phyloP scores from a whole-genome alignment of 2,113 vertebrate species.

The Felis chaus region DNA sequence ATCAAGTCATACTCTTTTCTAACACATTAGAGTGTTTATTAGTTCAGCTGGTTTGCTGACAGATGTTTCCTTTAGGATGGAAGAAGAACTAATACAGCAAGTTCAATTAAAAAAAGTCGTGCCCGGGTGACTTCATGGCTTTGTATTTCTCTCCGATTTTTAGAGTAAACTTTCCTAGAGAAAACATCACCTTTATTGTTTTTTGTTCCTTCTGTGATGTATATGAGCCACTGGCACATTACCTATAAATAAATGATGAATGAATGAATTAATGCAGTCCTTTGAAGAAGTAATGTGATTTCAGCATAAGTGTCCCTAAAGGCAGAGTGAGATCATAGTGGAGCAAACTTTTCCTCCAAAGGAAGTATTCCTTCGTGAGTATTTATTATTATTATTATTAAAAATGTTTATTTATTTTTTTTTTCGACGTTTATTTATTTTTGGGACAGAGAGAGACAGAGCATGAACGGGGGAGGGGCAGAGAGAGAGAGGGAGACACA shows the following conservation, averaged over 20 bases:
- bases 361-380: not conserved
- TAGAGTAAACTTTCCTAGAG: not conserved
- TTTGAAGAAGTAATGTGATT: conserved; percentile 41
- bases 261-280: not conserved
- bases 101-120: conserved; percentile 35
- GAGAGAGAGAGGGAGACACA: too few species aligned
- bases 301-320: not conserved
- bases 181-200: not conserved
- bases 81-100: conserved; percentile 55
- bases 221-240: not conserved
- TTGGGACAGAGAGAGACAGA: too few species aligned
- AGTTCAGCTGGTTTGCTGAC: conserved; percentile 61
- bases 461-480: too few species aligned
- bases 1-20: conserved; percentile 57
- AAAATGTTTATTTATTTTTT: too few species aligned
- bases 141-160: conserved; percentile 45
- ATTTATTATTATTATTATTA: not conserved
- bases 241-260: not conserved
- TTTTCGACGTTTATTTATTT: too few species aligned
- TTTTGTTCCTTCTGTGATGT: not conserved
- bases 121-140: not conserved
- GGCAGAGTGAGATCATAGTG: not conserved
- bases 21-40: conserved; percentile 67
- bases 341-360: not conserved
- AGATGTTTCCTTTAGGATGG: conserved; percentile 64